Evolutionary conservation across 2,113 vertebrate genomes (phyloP).

Genomic region (Mustelus asterias): DNA sequence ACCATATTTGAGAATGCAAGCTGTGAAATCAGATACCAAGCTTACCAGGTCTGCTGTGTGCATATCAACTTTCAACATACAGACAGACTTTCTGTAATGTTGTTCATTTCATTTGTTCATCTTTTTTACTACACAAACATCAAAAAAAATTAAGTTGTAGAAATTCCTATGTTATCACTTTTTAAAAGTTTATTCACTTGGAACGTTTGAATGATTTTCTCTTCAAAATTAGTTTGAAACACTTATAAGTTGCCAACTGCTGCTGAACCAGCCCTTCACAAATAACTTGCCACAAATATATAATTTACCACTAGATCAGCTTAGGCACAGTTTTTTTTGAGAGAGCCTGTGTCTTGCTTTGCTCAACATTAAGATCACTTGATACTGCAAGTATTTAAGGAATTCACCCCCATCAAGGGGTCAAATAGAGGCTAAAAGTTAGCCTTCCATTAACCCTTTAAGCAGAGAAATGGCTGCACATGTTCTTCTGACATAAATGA

Average conservation of each 20-base stretch:
- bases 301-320: neutral
- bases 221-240: neutral
- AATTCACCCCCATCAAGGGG: conserved; percentile 63
- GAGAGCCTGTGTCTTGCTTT: conserved; percentile 41
- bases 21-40: neutral
- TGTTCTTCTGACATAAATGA: conserved; percentile 27
- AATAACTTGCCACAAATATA: neutral
- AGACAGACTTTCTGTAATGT: neutral
- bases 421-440: conserved; percentile 64
- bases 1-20: neutral
- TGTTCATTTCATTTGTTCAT: neutral
- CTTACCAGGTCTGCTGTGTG: neutral
- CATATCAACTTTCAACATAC: neutral
- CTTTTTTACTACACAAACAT: neutral
- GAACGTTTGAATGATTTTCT: neutral
- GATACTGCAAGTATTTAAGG: conserved; percentile 59
- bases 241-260: neutral
- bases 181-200: neutral
- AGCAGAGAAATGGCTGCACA: conserved; percentile 50
- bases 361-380: conserved; percentile 56
- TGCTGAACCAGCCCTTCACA: neutral
- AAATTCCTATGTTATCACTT: neutral
- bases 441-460: conserved; percentile 55
- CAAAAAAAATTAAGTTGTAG: neutral
- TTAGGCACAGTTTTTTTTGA: conserved; percentile 27